A percentile compares a stretch with the other conserved stretches of the same genome.
Conservation (phyloP, 1,140 invertebrate species). For the Theocolax elegans region DNA sequence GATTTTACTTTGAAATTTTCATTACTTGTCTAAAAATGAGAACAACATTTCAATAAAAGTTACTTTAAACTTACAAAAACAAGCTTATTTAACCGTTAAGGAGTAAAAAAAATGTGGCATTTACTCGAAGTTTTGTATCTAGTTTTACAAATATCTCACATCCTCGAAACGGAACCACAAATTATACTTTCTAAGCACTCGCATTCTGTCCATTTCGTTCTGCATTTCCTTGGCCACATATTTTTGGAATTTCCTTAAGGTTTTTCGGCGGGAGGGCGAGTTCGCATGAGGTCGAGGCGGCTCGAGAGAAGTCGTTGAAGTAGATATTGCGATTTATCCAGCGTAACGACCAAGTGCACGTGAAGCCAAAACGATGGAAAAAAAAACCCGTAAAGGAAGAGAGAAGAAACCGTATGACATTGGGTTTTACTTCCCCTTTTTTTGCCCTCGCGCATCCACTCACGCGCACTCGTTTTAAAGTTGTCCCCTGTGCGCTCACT, state of each 20-base stretch:
- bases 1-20: no score
- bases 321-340: no score
- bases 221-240: background rate
- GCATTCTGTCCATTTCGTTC: slow-evolving; percentile 16
- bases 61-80: no score
- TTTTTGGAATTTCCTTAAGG: slow-evolving; percentile 21
- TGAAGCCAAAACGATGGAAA: no score
- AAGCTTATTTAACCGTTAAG: no score
- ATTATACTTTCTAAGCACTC: slow-evolving; percentile 23
- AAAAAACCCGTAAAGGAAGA: slow-evolving; percentile 11
- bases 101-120: no score
- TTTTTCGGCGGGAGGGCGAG: slow-evolving; percentile 7
- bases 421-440: slow-evolving; percentile 17
- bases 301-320: no score
- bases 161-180: background rate
- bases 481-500: background rate
- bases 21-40: no score
- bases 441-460: background rate
- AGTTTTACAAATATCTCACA: background rate
- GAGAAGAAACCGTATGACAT: slow-evolving; percentile 15
- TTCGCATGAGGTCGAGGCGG: no score
- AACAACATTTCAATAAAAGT: no score
- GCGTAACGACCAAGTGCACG: no score
- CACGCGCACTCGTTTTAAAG: background rate
- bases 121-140: no score